Evolutionary conservation across 2,888 invertebrate species (phyloP).

Genomic region (Notocelia uddmanniana): DNA sequence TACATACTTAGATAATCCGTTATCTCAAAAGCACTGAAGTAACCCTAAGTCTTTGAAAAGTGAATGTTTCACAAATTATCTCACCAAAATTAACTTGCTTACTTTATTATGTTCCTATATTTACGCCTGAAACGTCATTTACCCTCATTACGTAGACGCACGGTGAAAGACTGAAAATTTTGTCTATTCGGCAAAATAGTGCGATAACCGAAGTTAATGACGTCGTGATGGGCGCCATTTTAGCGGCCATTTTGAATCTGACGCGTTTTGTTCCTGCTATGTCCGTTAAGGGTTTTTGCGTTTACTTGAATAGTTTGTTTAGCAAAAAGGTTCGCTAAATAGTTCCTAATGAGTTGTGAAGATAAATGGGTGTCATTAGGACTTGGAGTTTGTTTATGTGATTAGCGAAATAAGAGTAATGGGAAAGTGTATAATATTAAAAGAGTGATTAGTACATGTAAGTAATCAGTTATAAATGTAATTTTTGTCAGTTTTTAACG

Average conservation of each 20-base stretch:
- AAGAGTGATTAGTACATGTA: background rate
- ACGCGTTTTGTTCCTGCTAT: slow-evolving; percentile 75
- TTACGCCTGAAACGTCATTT: slow-evolving; percentile 74
- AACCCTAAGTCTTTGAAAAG: background rate
- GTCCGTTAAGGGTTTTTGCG: slow-evolving; percentile 67
- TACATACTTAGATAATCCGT: no score
- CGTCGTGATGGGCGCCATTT: slow-evolving; percentile 73
- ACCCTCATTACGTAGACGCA: slow-evolving; percentile 78
- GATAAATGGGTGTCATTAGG: slow-evolving; percentile 41
- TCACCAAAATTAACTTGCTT: slow-evolving; percentile 18
- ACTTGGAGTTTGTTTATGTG: slow-evolving; percentile 30
- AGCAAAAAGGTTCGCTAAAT: slow-evolving; percentile 49
- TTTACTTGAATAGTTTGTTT: slow-evolving; percentile 51
- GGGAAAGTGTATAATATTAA: background rate
- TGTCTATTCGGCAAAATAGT: slow-evolving; percentile 84
- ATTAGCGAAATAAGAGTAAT: slow-evolving; percentile 20
- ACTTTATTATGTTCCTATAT: slow-evolving; percentile 30
- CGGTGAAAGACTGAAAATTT: slow-evolving; percentile 82
- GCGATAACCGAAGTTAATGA: slow-evolving; percentile 83
- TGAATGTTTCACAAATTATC: slow-evolving; percentile 1
- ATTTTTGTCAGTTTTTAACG: background rate
- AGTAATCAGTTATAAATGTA: background rate
- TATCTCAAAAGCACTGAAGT: background rate
- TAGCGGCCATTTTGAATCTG: slow-evolving; percentile 72
- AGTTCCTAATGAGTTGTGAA: slow-evolving; percentile 49